These are phyloP conservation scores for Trichechus manatus DNA, from an alignment of 2,113 vertebrate genomes.

Conservation along the genomic window DNA sequence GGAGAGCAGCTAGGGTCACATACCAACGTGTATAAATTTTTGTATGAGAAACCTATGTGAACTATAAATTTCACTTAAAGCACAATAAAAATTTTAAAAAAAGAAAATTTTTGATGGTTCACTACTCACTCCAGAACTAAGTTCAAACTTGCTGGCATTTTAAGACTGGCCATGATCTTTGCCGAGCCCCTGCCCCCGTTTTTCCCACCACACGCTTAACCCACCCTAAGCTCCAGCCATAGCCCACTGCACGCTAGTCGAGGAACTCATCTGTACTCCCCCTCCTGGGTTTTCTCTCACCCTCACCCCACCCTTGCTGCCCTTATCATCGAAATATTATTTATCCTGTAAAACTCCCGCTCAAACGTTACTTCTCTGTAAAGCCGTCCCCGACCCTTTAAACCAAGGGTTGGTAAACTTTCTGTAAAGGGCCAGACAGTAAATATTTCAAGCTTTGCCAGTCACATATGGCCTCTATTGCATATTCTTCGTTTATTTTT, in stretches of 20 bases:
- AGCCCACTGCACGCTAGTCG: fast-evolving
- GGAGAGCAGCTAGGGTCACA: too few relatives aligned
- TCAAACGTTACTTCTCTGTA: background rate
- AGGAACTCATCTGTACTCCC: too few relatives aligned
- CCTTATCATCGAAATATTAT: background rate
- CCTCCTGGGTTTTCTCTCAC: too few relatives aligned
- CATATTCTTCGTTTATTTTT: background rate
- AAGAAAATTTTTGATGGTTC: background rate
- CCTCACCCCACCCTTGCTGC: background rate
- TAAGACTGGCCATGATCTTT: background rate
- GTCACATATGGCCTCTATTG: background rate
- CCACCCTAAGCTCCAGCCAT: background rate
- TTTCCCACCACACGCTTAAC: background rate
- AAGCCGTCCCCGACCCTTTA: background rate
- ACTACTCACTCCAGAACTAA: background rate
- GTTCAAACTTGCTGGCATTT: background rate
- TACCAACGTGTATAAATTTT: too few relatives aligned
- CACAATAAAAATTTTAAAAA: too few relatives aligned
- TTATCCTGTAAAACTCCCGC: background rate
- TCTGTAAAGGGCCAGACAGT: background rate
- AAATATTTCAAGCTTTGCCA: background rate
- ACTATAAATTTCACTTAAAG: too few relatives aligned
- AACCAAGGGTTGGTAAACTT: background rate
- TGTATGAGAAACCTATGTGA: too few relatives aligned
- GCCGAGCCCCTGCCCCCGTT: background rate